Conservation (phyloP, 1,140 invertebrate species). For the Euschistus heros region DNA sequence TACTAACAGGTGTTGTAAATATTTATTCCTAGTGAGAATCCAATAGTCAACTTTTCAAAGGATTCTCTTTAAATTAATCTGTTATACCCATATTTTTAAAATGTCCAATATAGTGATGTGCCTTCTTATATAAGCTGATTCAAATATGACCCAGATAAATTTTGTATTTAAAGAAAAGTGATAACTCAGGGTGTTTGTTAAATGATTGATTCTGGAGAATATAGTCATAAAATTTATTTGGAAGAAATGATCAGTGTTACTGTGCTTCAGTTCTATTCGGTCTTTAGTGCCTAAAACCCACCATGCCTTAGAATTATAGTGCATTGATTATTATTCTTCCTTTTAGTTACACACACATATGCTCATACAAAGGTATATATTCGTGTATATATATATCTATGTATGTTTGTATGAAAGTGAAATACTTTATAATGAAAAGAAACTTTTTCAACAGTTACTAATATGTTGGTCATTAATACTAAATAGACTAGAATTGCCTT, state of each 20-base stretch:
- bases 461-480: slow-evolving; percentile 13
- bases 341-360: background rate
- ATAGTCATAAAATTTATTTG: no score
- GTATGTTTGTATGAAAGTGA: background rate
- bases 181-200: slow-evolving; percentile 5
- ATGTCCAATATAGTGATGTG: background rate
- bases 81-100: background rate
- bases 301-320: slow-evolving; percentile 3
- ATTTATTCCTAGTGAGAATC: background rate
- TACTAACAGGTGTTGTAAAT: background rate
- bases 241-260: background rate
- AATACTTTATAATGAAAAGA: background rate
- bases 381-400: background rate
- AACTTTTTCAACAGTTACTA: background rate
- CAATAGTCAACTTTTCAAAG: slow-evolving; percentile 2
- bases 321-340: background rate
- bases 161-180: background rate
- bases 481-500: slow-evolving; percentile 24
- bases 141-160: background rate
- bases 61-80: slow-evolving; percentile 2
- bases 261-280: background rate
- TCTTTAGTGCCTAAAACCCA: slow-evolving; percentile 2
- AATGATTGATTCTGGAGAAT: background rate
- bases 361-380: no score
- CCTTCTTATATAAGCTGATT: slow-evolving; percentile 2